Evolutionary conservation across 2,113 vertebrate genomes (phyloP).

Genomic region (Paramisgurnus dabryanus): DNA sequence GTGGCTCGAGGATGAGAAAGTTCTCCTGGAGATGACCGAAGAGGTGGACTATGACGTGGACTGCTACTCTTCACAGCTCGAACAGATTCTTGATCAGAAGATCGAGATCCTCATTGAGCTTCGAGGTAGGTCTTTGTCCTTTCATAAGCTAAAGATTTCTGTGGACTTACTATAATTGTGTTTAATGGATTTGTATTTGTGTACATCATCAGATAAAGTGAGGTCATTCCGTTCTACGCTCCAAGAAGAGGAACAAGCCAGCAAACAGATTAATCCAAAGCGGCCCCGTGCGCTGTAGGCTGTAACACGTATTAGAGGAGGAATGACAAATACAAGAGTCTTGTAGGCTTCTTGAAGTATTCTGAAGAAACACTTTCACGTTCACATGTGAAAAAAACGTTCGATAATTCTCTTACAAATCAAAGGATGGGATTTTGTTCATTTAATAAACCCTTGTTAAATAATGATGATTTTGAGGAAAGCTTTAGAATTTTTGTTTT

Average conservation of each 20-base stretch:
- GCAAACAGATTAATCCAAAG: conserved; percentile 98
- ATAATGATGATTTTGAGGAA: conserved; percentile 27
- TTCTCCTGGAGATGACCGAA: conserved; percentile 95
- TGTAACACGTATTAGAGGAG: not conserved
- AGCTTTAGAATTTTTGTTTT: conserved; percentile 26
- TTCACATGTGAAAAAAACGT: conserved; percentile 37
- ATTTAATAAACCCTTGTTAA: not conserved
- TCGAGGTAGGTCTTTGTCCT: conserved; percentile 76
- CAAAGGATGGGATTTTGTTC: conserved; percentile 13
- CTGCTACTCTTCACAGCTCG: conserved; percentile 92
- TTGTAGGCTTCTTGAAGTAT: conserved; percentile 31
- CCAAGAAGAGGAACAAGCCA: conserved; percentile 97
- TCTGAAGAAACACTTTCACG: conserved; percentile 26
- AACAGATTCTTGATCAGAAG: conserved; percentile 96
- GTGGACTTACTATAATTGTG: not conserved
- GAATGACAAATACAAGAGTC: conserved; percentile 28
- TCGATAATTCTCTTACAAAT: conserved; percentile 40
- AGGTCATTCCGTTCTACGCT: conserved; percentile 95
- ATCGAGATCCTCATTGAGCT: conserved; percentile 95
- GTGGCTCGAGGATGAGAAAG: conserved; percentile 96
- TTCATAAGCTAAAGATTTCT: not conserved
- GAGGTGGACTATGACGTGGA: conserved; percentile 98
- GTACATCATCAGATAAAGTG: conserved; percentile 87
- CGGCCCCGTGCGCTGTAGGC: conserved; percentile 91
- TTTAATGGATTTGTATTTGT: not conserved